Base-by-base conservation (phyloP, 2,888 invertebrate genomes). In the Epirrita christyi region DNA sequence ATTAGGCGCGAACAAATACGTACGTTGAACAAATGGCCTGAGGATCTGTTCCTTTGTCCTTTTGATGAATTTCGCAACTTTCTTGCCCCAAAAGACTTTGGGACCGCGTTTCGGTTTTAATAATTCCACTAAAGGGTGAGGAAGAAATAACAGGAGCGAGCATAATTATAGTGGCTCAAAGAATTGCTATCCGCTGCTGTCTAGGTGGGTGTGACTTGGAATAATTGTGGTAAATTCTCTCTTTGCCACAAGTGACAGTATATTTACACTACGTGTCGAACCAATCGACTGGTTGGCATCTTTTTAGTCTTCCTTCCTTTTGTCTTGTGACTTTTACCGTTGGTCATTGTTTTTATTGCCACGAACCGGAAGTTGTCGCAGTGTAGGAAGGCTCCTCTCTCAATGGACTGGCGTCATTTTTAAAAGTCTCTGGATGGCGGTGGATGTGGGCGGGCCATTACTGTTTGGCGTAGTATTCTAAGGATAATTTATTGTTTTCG, bases 1-100 rank as follows among this genome's bases (percentile, higher is more conserved):
- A 91, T 91, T 89, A 90, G 89, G 89, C 86, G 85, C 74, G 86
- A 86, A 85, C 87, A 90, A 90, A 90, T 86, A 90, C 86, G 85
- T 76, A 75, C 81, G 77, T 72, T 82, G 84, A 81, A 76, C 84
- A 86, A 89, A 90, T 88, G 83, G 83, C 90, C 87, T 66, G 73
- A 73, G 86, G 88, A 76, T 70, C 62, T 68, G 64, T 55, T 78
- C 88, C 89, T 90, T 90, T 88, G 88, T 88, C 86, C 85, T 88
- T 86, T 87, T 85, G 79, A 80, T 78, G 80, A 80, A 84, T 82
- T 85, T 79, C 80, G 71, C 82, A 86, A 86, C 83, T 88, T 89
- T 88, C 89, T 87, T 88, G 84, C 78, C 78, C 71, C 73, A 78
- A 76, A 81, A 85, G 78, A 86, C 83, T 86, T 85, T 83, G 83